Evolutionary conservation across 2,113 vertebrate genomes (phyloP), one percentile per base, ranked within the genome.

Genomic region (Setophaga coronata): DNA sequence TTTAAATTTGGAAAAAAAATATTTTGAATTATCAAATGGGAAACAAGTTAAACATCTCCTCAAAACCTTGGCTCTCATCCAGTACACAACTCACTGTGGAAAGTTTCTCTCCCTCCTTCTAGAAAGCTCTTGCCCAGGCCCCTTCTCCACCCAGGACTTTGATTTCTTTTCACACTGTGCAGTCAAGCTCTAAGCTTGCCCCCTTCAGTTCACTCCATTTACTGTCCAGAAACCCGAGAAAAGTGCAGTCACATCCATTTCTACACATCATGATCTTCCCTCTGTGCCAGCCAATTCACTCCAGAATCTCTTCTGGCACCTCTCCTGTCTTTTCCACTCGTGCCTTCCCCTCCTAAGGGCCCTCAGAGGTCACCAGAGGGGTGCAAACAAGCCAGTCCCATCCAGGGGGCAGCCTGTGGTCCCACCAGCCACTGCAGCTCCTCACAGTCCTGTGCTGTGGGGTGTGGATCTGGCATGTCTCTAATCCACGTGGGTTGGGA

Each of bases 141-240:
- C 47, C 40, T 87, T 93, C 61, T 78, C 42, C 24, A 70, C 24
- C 17, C 16, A 92, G 79, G 43, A 76, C 70, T 92, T 92, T 69
- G 66, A 45, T 80, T 91, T 91, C n/a, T 78, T 21, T 91, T 83
- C 48, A 48, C 33, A 42, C 20, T 82, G 29, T 79, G 87, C 93
- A 93, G 93, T 47, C 73, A 93, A 96, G 90, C 84, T 91, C 51
- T 89, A 95, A 91, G 92, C 84, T 93, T 96, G 40, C 78, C 78
- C 81, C 73, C 87, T 95, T 94, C 93, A 95, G 73, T 91, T 95
- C 64, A 70, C 67, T 96, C 50, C 58, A 91, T 87, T 94, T 89
- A 84, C 87, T 93, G 91, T 57, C 64, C 95, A 91, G 77, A 91
- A 79, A 81, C 40, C 64, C 54, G 29, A 81, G 42, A 70, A 94